A percentile compares a stretch with the other conserved stretches of the same genome.
phyloP scores from a whole-genome alignment of 2,113 vertebrate genomes.

The Stigmatopora argus region DNA sequence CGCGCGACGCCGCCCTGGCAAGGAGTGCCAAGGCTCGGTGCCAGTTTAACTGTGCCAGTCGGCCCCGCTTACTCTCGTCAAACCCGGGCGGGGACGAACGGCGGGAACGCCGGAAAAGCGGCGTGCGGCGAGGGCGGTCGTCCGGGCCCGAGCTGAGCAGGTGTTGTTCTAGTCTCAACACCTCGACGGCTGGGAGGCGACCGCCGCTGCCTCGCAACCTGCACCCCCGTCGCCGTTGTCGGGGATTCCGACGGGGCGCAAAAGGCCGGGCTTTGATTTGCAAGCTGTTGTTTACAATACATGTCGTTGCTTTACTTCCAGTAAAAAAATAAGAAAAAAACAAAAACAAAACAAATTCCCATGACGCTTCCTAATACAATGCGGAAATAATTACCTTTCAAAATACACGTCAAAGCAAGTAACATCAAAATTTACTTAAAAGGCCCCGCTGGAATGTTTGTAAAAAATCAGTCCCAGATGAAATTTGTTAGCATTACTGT shows the following conservation, averaged over 20 bases:
- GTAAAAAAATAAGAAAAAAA: neutral
- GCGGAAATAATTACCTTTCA: neutral
- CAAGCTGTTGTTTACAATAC: constrained; percentile 14
- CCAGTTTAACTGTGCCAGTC: constrained; percentile 60
- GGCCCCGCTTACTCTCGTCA: constrained; percentile 48
- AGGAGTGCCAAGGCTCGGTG: constrained; percentile 42
- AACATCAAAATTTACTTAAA: neutral
- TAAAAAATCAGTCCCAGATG: neutral
- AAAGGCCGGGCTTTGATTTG: constrained; percentile 11
- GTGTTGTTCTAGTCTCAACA: constrained; percentile 31
- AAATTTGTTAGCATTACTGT: neutral
- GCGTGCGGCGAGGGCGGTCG: constrained; percentile 53
- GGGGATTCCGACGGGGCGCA: constrained; percentile 29
- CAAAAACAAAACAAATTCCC: neutral
- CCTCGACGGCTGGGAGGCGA: constrained; percentile 34
- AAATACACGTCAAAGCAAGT: neutral
- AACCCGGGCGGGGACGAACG: constrained; percentile 63
- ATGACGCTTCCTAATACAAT: neutral
- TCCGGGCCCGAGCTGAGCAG: constrained; percentile 39
- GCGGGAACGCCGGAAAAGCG: constrained; percentile 41
- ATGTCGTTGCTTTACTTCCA: neutral
- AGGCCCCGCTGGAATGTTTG: neutral
- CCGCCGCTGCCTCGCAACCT: constrained; percentile 22
- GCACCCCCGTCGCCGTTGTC: constrained; percentile 19
- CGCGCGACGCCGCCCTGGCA: constrained; percentile 37